Conservation (phyloP, 2,113 vertebrate species). For the Aphelocoma coerulescens region DNA sequence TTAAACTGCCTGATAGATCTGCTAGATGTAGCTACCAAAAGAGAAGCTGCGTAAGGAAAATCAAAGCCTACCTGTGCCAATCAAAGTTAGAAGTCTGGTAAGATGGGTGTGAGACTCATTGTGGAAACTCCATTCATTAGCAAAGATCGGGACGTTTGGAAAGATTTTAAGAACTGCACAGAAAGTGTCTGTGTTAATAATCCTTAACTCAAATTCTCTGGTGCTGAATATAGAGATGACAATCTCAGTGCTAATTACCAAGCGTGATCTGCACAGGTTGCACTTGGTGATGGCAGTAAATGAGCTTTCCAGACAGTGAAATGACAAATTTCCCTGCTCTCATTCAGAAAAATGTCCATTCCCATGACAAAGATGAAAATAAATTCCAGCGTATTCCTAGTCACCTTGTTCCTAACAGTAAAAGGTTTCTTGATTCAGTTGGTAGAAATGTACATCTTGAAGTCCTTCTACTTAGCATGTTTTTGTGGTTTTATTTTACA, state of each 20-base stretch:
- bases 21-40: background rate
- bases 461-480: background rate
- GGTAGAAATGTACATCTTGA: background rate
- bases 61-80: background rate
- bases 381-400: background rate
- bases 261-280: background rate
- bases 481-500: slow-evolving; percentile 16
- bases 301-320: background rate
- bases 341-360: background rate
- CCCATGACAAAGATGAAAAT: background rate
- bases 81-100: background rate
- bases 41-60: background rate
- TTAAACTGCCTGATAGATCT: background rate
- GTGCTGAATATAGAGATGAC: background rate
- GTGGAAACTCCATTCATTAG: background rate
- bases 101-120: background rate
- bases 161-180: background rate
- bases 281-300: background rate
- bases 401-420: background rate
- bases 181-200: background rate
- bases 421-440: background rate
- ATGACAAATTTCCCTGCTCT: slow-evolving; percentile 21
- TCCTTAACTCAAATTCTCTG: background rate
- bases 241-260: background rate
- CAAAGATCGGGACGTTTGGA: background rate